Conservation (phyloP, 2,113 vertebrate genomes). For the Eulemur rufifrons region DNA sequence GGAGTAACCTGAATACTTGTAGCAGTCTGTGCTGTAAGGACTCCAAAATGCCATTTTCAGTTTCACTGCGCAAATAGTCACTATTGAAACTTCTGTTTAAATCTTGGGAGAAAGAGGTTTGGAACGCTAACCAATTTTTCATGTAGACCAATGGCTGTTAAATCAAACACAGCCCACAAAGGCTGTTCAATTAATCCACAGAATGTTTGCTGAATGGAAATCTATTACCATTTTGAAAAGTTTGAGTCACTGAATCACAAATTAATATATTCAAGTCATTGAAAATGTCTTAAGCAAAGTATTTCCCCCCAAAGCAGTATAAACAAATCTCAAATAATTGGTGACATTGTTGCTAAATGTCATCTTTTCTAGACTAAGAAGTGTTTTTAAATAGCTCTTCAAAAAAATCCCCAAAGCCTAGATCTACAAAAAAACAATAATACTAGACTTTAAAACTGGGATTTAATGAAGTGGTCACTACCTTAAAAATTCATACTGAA, state of each 20-base stretch:
- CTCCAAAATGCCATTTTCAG: neutral
- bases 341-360: constrained; percentile 76
- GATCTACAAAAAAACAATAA: neutral
- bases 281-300: constrained; percentile 76
- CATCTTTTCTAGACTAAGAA: constrained; percentile 76
- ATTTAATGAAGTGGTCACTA: constrained; percentile 20
- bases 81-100: constrained; percentile 29
- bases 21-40: neutral
- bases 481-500: constrained; percentile 47
- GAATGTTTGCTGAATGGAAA: constrained; percentile 65
- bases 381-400: constrained; percentile 77
- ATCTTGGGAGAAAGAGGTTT: neutral
- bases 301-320: constrained; percentile 57
- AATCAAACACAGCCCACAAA: neutral
- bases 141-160: neutral
- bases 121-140: neutral
- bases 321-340: constrained; percentile 76
- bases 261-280: constrained; percentile 75
- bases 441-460: constrained; percentile 54
- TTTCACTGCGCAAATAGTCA: neutral
- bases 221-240: constrained; percentile 57
- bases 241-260: constrained; percentile 70
- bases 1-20: neutral
- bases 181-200: neutral
- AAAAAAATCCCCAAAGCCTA: constrained; percentile 67